A percentile compares a stretch with the other conserved stretches of the same genome.
These are phyloP conservation scores for Talpa occidentalis DNA, from an alignment of 2,113 vertebrate species.

Conservation along the genomic window DNA sequence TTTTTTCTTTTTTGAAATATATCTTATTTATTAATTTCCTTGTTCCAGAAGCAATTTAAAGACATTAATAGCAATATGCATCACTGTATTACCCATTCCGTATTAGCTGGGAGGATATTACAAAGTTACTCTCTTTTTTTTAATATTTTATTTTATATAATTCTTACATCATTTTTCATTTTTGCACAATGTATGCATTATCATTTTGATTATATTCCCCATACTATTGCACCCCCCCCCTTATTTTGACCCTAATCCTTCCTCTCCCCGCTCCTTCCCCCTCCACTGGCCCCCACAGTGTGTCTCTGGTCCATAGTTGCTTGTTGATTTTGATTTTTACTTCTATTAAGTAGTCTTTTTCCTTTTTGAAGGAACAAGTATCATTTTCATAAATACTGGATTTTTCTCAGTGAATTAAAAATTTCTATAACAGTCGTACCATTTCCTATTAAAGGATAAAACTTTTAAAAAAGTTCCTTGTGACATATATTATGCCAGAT, in stretches of 20 bases:
- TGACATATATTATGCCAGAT: constrained; percentile 48
- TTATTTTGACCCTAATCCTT: no score
- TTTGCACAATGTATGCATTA: no score
- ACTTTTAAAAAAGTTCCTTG: constrained; percentile 33
- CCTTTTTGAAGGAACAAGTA: constrained; percentile 19
- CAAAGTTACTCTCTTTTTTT: no score
- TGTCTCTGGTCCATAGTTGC: no score
- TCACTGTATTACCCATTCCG: background rate
- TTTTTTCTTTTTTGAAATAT: background rate
- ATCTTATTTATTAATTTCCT: background rate
- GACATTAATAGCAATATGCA: background rate
- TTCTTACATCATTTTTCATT: no score
- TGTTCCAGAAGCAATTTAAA: background rate
- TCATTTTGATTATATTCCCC: no score
- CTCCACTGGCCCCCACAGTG: no score
- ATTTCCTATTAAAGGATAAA: constrained; percentile 56
- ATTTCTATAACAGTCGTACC: background rate
- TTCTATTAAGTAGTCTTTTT: no score
- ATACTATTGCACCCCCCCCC: no score
- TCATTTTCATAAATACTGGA: constrained; percentile 33
- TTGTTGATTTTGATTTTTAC: no score
- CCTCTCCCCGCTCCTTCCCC: no score
- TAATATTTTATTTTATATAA: no score
- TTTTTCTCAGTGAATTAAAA: constrained; percentile 16
- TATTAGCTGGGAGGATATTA: background rate